These are phyloP conservation scores for Halcyon chelicuti DNA, from an alignment of 2,797 vertebrate genomes.

Conservation along the genomic window DNA sequence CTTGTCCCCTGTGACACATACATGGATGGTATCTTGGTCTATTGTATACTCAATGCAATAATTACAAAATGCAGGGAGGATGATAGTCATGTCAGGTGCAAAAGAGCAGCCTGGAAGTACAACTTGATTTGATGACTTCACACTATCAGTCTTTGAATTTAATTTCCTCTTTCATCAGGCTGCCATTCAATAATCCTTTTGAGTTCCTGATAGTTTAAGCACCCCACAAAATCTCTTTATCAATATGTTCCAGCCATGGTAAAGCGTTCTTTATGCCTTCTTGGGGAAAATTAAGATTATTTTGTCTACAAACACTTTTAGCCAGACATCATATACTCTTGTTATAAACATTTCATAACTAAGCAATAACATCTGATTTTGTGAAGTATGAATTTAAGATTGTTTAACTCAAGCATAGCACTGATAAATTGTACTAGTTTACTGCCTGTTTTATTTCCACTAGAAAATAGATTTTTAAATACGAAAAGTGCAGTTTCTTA, in stretches of 20 bases:
- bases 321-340: not conserved
- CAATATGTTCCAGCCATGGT: not conserved
- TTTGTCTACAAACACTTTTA: not conserved
- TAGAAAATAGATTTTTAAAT: not conserved
- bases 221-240: not conserved
- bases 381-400: not conserved
- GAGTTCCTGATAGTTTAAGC: not conserved
- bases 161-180: not conserved
- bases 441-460: not conserved
- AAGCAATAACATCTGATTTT: not conserved
- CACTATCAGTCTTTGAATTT: not conserved
- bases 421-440: not conserved
- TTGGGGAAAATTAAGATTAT: not conserved
- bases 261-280: not conserved
- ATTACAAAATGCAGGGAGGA: not conserved
- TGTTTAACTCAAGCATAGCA: not conserved
- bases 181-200: not conserved
- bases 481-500: not conserved
- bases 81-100: not conserved
- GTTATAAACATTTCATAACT: not conserved
- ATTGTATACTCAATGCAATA: not conserved
- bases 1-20: not conserved
- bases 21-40: not conserved
- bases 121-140: not conserved
- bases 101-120: not conserved